Percentiles rank a stretch among this genome's conserved stretches.
Conservation (phyloP, 2,113 vertebrate species). For the Peromyscus leucopus region DNA sequence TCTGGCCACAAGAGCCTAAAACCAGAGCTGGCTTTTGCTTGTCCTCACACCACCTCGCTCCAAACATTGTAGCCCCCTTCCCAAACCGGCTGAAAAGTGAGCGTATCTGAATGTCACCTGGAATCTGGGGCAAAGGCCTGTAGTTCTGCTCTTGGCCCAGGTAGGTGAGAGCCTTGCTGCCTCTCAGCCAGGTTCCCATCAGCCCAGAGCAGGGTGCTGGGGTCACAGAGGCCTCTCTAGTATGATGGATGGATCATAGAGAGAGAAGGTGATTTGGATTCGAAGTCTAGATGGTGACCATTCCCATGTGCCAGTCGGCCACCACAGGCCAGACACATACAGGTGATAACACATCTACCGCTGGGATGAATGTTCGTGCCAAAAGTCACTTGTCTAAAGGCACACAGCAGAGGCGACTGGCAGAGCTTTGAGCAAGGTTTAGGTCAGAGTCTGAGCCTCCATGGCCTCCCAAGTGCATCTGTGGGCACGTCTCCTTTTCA, state of each 20-base stretch:
- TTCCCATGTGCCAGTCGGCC: background rate
- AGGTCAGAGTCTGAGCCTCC: background rate
- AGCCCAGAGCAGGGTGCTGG: background rate
- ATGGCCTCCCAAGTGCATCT: rapidly evolving
- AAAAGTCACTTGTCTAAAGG: background rate
- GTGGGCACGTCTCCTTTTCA: background rate
- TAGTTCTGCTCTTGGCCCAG: background rate
- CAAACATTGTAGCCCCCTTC: rapidly evolving
- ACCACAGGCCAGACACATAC: background rate
- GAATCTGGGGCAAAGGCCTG: background rate
- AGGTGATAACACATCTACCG: background rate
- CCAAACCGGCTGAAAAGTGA: background rate
- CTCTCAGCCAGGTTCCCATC: rapidly evolving
- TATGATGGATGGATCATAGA: background rate
- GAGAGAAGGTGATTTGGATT: background rate
- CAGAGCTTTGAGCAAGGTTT: background rate
- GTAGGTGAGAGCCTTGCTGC: background rate
- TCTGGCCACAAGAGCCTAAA: background rate
- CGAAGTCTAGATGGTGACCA: background rate
- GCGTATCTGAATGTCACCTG: rapidly evolving
- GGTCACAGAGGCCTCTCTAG: background rate
- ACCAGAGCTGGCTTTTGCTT: background rate
- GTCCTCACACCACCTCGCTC: too few species aligned
- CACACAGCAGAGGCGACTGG: background rate
- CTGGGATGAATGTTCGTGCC: background rate